Percentiles rank a stretch among this genome's conserved stretches.
Conservation (phyloP, 2,888 invertebrate genomes). For the Cheilosia scutellata region DNA sequence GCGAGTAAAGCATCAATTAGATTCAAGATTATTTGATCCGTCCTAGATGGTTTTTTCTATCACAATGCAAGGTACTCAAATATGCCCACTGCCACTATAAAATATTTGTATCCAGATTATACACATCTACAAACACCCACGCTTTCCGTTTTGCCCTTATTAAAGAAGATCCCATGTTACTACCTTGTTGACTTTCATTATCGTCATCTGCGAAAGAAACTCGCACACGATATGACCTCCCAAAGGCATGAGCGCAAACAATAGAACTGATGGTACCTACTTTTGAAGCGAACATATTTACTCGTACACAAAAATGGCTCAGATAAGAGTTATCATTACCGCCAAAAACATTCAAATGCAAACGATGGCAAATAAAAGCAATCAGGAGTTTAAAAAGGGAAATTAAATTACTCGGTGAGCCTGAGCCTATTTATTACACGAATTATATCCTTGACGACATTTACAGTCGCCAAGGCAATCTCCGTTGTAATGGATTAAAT, state of each 20-base stretch:
- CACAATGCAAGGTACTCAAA: too few relatives aligned
- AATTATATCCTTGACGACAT: too few relatives aligned
- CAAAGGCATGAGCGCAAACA: slow-evolving; percentile 28
- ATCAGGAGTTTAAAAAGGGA: too few relatives aligned
- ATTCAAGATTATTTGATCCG: too few relatives aligned
- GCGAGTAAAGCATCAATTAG: too few relatives aligned
- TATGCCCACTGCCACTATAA: too few relatives aligned
- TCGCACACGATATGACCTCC: slow-evolving; percentile 16
- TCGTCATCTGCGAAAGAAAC: slow-evolving; percentile 2
- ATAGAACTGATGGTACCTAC: slow-evolving; percentile 8
- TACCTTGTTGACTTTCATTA: slow-evolving; percentile 38
- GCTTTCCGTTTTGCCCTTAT: slow-evolving; percentile 45
- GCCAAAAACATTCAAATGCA: too few relatives aligned
- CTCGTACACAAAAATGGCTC: not conserved
- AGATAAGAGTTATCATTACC: not conserved
- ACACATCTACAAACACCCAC: slow-evolving; percentile 1
- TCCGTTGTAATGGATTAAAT: slow-evolving; percentile 1
- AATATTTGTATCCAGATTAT: too few relatives aligned
- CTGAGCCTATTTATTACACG: too few relatives aligned
- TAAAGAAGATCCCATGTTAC: slow-evolving; percentile 5
- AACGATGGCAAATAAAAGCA: too few relatives aligned
- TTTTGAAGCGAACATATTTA: not conserved
- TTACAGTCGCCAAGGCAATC: not conserved
- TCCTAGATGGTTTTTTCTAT: too few relatives aligned
- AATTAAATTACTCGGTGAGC: too few relatives aligned